Conservation (phyloP, 2,797 vertebrate genomes). For the Neosilurus hyrtlii region DNA sequence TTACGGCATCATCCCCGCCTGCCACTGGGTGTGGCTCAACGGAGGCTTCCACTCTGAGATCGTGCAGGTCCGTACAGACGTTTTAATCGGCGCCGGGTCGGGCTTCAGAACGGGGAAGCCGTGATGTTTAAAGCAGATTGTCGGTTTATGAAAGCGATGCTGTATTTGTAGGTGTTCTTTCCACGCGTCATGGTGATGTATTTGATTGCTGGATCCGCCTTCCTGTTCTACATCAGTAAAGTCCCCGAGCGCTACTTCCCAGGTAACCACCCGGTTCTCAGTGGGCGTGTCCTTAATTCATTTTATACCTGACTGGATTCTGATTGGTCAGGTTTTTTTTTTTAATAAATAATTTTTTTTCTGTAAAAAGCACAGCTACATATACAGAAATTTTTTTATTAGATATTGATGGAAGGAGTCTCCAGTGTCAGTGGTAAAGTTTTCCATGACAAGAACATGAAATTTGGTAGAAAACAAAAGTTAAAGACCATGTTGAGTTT, state of each 20-base stretch:
- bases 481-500: too few species aligned
- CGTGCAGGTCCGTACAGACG: slow-evolving; percentile 79
- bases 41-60: slow-evolving; percentile 81
- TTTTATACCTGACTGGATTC: not conserved
- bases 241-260: slow-evolving; percentile 97
- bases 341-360: too few species aligned
- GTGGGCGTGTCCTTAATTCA: not conserved
- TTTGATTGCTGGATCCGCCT: slow-evolving; percentile 88
- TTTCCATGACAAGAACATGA: not conserved
- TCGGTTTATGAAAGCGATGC: not conserved
- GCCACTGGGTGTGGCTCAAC: slow-evolving; percentile 95
- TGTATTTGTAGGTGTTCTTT: slow-evolving; percentile 82
- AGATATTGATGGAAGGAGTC: not conserved
- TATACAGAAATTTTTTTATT: not conserved
- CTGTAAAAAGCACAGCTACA: not conserved
- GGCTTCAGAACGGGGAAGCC: not conserved
- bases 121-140: not conserved
- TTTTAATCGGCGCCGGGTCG: not conserved
- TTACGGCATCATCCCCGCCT: slow-evolving; percentile 87
- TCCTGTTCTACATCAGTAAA: slow-evolving; percentile 96
- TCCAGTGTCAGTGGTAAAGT: not conserved
- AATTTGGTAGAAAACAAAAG: too few species aligned
- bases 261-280: slow-evolving; percentile 67
- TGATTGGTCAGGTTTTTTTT: not conserved
- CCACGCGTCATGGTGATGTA: slow-evolving; percentile 95